A percentile compares a stretch with the other conserved stretches of the same genome.
These are phyloP conservation scores for Zelostemma sp. DNA, from an alignment of 1,140 invertebrate genomes.

Conservation along the genomic window DNA sequence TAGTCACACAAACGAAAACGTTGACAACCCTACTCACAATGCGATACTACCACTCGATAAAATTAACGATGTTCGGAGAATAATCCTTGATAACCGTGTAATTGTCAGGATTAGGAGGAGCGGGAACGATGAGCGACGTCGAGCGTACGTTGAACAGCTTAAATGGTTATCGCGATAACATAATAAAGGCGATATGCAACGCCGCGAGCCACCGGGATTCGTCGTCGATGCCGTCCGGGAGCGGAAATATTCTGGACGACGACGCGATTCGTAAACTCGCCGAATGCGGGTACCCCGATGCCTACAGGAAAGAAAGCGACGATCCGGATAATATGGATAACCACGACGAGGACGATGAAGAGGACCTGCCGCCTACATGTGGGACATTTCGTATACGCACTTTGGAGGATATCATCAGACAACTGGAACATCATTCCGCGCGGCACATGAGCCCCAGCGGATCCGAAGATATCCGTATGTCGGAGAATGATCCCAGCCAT, in stretches of 20 bases:
- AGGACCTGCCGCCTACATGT: constrained; percentile 76
- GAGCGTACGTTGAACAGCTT: constrained; percentile 87
- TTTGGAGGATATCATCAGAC: constrained; percentile 90
- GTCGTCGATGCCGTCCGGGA: constrained; percentile 74
- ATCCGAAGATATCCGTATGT: constrained; percentile 92
- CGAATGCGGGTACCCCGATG: constrained; percentile 75
- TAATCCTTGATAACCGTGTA: constrained; percentile 15
- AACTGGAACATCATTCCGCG: constrained; percentile 89
- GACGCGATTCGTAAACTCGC: constrained; percentile 76
- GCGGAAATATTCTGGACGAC: constrained; percentile 73
- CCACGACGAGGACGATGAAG: constrained; percentile 77
- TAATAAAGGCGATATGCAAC: constrained; percentile 87
- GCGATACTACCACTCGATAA: constrained; percentile 33
- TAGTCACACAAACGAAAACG: not conserved
- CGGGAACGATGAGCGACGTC: constrained; percentile 78
- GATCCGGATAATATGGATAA: constrained; percentile 70
- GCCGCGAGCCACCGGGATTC: constrained; percentile 80
- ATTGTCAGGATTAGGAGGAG: constrained; percentile 70
- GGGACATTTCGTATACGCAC: constrained; percentile 88
- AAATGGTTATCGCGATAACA: constrained; percentile 93
- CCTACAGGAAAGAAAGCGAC: constrained; percentile 73
- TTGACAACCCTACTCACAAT: constrained; percentile 41
- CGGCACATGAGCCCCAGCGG: constrained; percentile 90
- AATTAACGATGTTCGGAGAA: not conserved
- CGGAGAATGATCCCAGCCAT: constrained; percentile 89